Evolutionary conservation across 35 echinoderm and acorn worm species (phyloP).

Genomic region (Apostichopus californicus): DNA sequence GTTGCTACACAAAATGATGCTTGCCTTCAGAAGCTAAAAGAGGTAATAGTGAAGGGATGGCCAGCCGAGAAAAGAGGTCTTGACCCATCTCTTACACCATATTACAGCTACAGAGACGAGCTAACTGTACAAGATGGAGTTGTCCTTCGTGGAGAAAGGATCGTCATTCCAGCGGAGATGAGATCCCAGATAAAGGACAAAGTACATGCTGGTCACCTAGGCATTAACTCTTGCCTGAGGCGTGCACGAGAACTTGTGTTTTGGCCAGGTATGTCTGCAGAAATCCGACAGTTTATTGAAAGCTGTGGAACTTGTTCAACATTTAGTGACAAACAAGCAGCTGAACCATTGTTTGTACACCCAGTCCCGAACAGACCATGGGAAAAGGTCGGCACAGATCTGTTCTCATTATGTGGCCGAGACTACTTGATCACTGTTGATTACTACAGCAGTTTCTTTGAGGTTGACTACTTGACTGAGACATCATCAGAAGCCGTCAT

Average conservation of each 20-base stretch:
- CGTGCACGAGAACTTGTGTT: conserved; percentile 65
- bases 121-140: conserved; percentile 43
- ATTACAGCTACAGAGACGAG: conserved; percentile 41
- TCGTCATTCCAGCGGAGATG: background rate
- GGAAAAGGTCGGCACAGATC: conserved; percentile 23
- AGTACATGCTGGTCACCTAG: conserved; percentile 62
- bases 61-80: conserved; percentile 55
- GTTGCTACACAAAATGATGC: too few species aligned
- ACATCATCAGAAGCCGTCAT: conserved; percentile 25
- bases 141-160: conserved; percentile 49
- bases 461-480: conserved; percentile 28
- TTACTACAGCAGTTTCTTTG: conserved; percentile 40
- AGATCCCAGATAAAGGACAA: conserved; percentile 62
- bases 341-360: conserved; percentile 28
- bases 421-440: conserved; percentile 44
- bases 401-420: conserved; percentile 17
- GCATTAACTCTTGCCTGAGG: conserved; percentile 62
- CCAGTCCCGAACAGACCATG: conserved; percentile 27
- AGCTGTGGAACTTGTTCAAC: conserved; percentile 66
- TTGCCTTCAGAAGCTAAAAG: too few species aligned
- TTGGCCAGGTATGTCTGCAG: conserved; percentile 66
- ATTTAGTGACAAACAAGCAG: conserved; percentile 9
- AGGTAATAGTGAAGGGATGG: conserved; percentile 66
- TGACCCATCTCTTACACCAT: conserved; percentile 43
- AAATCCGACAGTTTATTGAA: conserved; percentile 66